Base-by-base conservation (phyloP, 2,113 vertebrate genomes). In the Chaetodon trifascialis region DNA sequence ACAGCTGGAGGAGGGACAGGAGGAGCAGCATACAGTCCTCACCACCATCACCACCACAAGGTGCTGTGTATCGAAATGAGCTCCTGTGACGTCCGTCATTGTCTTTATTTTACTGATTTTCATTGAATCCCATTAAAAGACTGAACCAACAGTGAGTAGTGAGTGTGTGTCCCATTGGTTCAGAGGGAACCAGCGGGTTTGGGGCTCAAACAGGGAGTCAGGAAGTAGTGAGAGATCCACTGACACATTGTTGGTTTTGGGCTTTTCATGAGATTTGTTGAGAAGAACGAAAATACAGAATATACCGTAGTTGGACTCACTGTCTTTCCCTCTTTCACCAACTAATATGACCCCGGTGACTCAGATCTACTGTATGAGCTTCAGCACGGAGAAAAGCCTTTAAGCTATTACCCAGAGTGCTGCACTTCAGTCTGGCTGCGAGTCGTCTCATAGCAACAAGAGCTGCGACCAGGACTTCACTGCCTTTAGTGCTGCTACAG, bases 11-110 rank as follows among this genome's bases (percentile, higher is more conserved):
- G 76, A 52, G 47, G 76, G 23, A 14, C 62, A 23, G 47, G 56
- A 56, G 79, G 76, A 44, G 59, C 80, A 21, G 63, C 30, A 0
- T 87, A 78, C 79, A 90, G 87, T 78, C 79, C 86, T 52, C 77
- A 44, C 54, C 84, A 84, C 70, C 81, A 88, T 19, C 70, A 46
- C 40, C 86, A 85, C 74, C 80, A 87, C 68, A 90, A 85, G 90
- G 85, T 76, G 71, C 8, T 40, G 8, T 40, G 8, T 0, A 19
- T 15, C 2, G 19, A 4, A 42, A n/a, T 44, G 1, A 36, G 11
- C 40, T 40, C 9, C 19, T 40, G 4, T 30, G 30, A 30, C 30
- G 30, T 30, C 30, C 3, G 30, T 30, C 30, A 30, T 3, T 30
- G 1, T 30, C 30, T 30, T 30, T 30, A 30, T 30, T 30, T 30